These are phyloP conservation scores for Spisula solida DNA, from an alignment of 2,888 invertebrate genomes.

Conservation along the genomic window DNA sequence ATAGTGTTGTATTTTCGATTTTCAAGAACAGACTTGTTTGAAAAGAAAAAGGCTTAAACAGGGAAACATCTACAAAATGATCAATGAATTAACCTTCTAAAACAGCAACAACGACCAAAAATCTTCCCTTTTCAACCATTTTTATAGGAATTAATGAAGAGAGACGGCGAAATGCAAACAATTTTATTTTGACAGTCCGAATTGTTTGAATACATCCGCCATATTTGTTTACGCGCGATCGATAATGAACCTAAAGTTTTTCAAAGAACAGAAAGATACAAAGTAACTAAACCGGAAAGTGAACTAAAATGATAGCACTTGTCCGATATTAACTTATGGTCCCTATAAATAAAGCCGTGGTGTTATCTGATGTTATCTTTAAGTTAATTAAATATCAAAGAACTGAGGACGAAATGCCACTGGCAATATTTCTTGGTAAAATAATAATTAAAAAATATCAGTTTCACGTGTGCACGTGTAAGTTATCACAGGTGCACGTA, in stretches of 20 bases:
- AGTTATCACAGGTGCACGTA: too few species aligned
- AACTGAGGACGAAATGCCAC: too few species aligned
- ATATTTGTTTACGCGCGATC: slow-evolving; percentile 71
- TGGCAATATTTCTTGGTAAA: too few species aligned
- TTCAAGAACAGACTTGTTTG: slow-evolving; percentile 44
- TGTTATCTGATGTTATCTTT: too few species aligned
- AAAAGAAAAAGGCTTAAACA: background rate
- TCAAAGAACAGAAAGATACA: background rate
- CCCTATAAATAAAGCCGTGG: too few species aligned
- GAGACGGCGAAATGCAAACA: background rate
- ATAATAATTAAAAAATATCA: too few species aligned
- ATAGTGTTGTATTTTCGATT: background rate
- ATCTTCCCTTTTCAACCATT: slow-evolving; percentile 84
- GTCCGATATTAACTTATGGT: too few species aligned
- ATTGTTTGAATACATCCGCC: slow-evolving; percentile 83
- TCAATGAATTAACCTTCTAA: slow-evolving; percentile 81
- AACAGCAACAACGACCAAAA: slow-evolving; percentile 85
- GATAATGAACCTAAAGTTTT: background rate
- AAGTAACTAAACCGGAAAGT: too few species aligned
- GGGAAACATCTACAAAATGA: too few species aligned
- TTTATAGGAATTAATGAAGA: slow-evolving; percentile 15
- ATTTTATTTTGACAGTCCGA: slow-evolving; percentile 28
- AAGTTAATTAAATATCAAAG: too few species aligned
- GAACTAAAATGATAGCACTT: too few species aligned
- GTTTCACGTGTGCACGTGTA: too few species aligned